Conservation (phyloP, 2,888 invertebrate species). For the Polydrusus tereticollis region DNA sequence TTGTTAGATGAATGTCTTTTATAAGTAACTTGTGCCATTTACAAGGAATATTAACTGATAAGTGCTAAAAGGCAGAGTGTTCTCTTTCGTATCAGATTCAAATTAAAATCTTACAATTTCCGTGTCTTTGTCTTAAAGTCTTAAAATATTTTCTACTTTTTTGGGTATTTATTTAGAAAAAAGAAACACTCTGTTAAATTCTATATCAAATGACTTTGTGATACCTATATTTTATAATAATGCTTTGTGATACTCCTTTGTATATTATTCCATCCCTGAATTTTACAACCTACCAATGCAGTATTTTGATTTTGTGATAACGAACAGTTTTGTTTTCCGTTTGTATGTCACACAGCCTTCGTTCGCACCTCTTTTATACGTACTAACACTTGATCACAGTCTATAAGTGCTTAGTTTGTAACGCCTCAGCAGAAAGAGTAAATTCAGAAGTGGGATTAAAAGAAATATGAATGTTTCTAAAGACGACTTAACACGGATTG, state of each 20-base stretch:
- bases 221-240: slow-evolving; percentile 44
- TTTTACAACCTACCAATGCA: neutral
- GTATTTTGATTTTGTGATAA: slow-evolving; percentile 12
- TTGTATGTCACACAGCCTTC: neutral
- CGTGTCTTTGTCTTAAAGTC: too few species aligned
- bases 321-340: neutral
- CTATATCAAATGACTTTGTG: slow-evolving; percentile 37
- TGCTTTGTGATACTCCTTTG: slow-evolving; percentile 47
- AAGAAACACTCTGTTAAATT: slow-evolving; percentile 5
- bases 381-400: too few species aligned
- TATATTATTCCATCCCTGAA: slow-evolving; percentile 36
- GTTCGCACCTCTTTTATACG: neutral
- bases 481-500: too few species aligned
- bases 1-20: slow-evolving; percentile 24
- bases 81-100: neutral
- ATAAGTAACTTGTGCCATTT: slow-evolving; percentile 48
- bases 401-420: too few species aligned
- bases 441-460: too few species aligned
- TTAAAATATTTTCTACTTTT: neutral
- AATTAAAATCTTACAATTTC: too few species aligned
- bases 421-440: too few species aligned
- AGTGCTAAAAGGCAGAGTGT: slow-evolving; percentile 16
- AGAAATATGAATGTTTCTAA: too few species aligned
- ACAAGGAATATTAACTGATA: slow-evolving; percentile 43
- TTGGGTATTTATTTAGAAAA: too few species aligned